phyloP scores from a whole-genome alignment of 2,888 invertebrate species.

The Cryptosula pallasiana region DNA sequence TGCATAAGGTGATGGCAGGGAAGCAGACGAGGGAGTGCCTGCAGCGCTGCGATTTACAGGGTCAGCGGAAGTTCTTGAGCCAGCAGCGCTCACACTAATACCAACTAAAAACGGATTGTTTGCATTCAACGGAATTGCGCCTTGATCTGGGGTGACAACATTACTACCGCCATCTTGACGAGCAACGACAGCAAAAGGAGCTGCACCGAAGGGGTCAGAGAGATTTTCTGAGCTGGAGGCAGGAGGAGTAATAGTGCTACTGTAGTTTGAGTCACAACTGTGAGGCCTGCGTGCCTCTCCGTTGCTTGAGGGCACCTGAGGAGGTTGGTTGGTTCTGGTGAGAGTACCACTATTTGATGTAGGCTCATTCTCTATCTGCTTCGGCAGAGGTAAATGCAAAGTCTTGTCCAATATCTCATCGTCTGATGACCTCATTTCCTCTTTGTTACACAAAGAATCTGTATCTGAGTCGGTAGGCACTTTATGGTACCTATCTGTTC shows the following conservation, averaged over 20 bases:
- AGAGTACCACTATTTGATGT: constrained; percentile 11
- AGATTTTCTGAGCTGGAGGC: constrained; percentile 15
- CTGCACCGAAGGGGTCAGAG: background rate
- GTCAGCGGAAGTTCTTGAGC: background rate
- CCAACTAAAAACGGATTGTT: background rate
- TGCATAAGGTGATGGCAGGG: background rate
- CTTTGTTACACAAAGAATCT: constrained; percentile 14
- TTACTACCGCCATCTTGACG: background rate
- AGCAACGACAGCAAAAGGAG: background rate
- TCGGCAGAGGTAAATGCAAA: background rate
- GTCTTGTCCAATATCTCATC: background rate
- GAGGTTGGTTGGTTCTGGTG: background rate
- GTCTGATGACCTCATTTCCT: background rate
- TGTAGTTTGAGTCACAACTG: constrained; percentile 17
- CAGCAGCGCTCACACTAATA: background rate
- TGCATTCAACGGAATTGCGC: background rate
- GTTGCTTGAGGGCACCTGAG: background rate
- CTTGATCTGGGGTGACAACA: background rate
- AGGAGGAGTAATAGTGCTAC: constrained; percentile 13
- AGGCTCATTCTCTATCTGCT: background rate
- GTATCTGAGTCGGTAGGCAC: constrained; percentile 19
- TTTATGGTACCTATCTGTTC: background rate
- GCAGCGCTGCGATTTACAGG: too few species aligned
- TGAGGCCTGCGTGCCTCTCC: background rate
- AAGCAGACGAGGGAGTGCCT: background rate